Conservation (phyloP, 2,888 invertebrate species). For the Conops quadrifasciatus region DNA sequence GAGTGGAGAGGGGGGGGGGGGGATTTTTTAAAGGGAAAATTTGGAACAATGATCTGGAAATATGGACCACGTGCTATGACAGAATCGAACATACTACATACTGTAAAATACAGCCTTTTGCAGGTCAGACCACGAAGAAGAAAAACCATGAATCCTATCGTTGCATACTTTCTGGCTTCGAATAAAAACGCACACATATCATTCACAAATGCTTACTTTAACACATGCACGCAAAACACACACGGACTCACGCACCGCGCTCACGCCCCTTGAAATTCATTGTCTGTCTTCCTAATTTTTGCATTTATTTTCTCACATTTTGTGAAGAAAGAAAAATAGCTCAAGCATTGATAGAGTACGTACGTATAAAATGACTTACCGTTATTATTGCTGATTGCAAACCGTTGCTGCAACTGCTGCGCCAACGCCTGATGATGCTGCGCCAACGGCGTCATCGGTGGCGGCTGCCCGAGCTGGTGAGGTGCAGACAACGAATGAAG, state of each 20-base stretch:
- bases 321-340: background rate
- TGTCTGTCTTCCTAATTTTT: too few species aligned
- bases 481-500: constrained; percentile 66
- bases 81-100: too few species aligned
- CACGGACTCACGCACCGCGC: too few species aligned
- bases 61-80: background rate
- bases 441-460: constrained; percentile 65
- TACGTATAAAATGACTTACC: constrained; percentile 52
- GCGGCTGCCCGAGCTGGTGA: constrained; percentile 61
- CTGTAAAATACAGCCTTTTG: too few species aligned
- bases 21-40: background rate
- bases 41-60: too few species aligned
- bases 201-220: too few species aligned
- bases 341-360: background rate
- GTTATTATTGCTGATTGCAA: constrained; percentile 66
- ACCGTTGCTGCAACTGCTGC: constrained; percentile 71
- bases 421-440: constrained; percentile 72
- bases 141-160: background rate
- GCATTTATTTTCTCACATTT: too few species aligned
- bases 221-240: too few species aligned
- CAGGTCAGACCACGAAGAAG: background rate
- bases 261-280: too few species aligned
- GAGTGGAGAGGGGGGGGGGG: background rate
- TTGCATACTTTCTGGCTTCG: constrained; percentile 18
- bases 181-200: background rate